Base-by-base conservation (phyloP, 2,113 vertebrate species). In the Odobenus rosmarus region DNA sequence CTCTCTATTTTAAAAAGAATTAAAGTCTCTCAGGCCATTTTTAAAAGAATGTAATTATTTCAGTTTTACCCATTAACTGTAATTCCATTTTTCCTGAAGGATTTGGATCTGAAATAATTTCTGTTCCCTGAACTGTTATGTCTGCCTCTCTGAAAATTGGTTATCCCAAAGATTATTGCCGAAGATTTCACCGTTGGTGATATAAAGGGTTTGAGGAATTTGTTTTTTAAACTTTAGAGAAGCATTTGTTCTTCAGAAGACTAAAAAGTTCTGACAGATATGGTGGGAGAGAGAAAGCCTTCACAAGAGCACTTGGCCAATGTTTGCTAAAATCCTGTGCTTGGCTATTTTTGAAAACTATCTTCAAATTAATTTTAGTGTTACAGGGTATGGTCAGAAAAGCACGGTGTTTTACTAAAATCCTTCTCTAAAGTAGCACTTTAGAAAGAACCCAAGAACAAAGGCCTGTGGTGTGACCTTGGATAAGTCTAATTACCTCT, bases 351-450 rank as follows among this genome's bases (percentile, higher is more conserved):
- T 42, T 36, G 64, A 57, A 82, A 81, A 84, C 71, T 59, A 31
- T 53, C 96, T 46, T 91, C 85, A 94, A 95, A 97, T 95, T 87
- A 92, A 85, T 96, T 95, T 96, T 91, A 94, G 83, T 82, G 97
- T 97, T 90, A 93, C 57, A 98, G 80, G 7, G 76, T 69, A 90
- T 76, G 92, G 74, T 85, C 72, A 91, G 93, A 82, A 96, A 91
- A 97, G 77, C 96, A 96, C 95, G 94, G 89, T 95, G 46, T 93
- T 96, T 95, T 83, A 2, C 31, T 91, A 90, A 98, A 97, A 88
- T 95, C 96, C 90, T 96, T 83, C 46, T 64, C 13, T 97, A 94
- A 96, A 88, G 90, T 97, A 98, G 96, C 74, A 88, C 83, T 59
- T 72, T 39, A 36, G 11, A n/a, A 51, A 64, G 23, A 94, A 31